These are phyloP conservation scores for Orthosia gothica DNA, from an alignment of 2,888 invertebrate species.

Conservation along the genomic window DNA sequence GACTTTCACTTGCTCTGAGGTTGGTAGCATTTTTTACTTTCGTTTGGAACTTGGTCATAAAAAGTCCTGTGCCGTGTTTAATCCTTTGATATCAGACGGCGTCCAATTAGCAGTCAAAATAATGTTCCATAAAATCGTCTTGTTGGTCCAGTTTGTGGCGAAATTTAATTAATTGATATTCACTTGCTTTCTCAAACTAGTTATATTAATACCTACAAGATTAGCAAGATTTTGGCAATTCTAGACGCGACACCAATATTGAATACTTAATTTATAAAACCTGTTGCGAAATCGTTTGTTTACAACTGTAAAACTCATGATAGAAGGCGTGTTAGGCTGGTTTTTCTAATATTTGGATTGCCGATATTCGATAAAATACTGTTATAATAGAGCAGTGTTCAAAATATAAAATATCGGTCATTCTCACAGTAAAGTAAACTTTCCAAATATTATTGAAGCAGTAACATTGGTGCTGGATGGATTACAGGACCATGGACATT, in stretches of 20 bases:
- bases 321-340: slow-evolving; percentile 12
- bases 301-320: slow-evolving; percentile 43
- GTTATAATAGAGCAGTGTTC: slow-evolving; percentile 17
- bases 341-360: slow-evolving; percentile 29
- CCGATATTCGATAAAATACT: slow-evolving; percentile 25
- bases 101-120: slow-evolving; percentile 19
- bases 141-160: slow-evolving; percentile 16
- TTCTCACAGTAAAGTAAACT: no score
- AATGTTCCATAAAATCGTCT: slow-evolving; percentile 4
- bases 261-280: slow-evolving; percentile 38
- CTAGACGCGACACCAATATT: slow-evolving; percentile 37
- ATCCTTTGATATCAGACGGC: slow-evolving; percentile 27
- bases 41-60: slow-evolving; percentile 52
- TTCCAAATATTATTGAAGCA: no score
- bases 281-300: slow-evolving; percentile 51
- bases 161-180: slow-evolving; percentile 15
- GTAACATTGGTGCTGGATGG: no score
- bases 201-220: slow-evolving; percentile 17
- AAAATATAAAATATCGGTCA: background rate
- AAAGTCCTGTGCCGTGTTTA: slow-evolving; percentile 30
- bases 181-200: slow-evolving; percentile 28
- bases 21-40: slow-evolving; percentile 77
- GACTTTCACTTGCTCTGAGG: slow-evolving; percentile 85
- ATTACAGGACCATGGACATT: no score
- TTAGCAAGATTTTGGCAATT: slow-evolving; percentile 24